These are phyloP conservation scores for Sarcoramphus papa DNA, from an alignment of 2,797 vertebrate species.

Conservation along the genomic window DNA sequence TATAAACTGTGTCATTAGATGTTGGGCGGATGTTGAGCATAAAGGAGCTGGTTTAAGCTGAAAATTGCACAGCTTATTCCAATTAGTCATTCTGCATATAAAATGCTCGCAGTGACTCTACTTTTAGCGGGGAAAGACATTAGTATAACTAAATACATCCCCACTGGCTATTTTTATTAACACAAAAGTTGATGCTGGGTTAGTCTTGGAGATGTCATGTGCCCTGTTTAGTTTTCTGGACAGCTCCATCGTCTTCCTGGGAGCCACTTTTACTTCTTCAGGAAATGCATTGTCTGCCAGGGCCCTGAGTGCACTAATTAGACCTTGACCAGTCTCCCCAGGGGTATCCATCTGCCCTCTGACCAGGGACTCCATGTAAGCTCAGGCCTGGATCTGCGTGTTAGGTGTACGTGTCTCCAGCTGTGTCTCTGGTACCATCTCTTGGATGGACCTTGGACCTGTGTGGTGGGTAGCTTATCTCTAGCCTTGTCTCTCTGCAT, in stretches of 20 bases:
- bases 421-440: not conserved
- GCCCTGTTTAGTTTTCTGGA: not conserved
- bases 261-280: not conserved
- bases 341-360: not conserved
- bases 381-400: accelerated
- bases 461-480: not conserved
- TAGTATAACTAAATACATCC: not conserved
- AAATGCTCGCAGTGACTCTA: not conserved
- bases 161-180: not conserved
- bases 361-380: not conserved
- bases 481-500: not conserved
- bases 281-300: not conserved
- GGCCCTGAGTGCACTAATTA: not conserved
- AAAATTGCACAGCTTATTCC: conserved; percentile 16
- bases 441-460: not conserved
- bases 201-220: not conserved
- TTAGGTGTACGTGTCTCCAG: not conserved
- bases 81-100: conserved; percentile 19
- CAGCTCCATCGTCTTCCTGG: not conserved
- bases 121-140: not conserved
- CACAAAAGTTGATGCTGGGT: not conserved
- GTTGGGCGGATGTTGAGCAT: not conserved
- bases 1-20: conserved; percentile 39
- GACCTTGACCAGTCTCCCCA: not conserved
- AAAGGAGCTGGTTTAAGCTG: conserved; percentile 21